Conservation (phyloP, 1,140 invertebrate genomes). For the Leucophenga varia region DNA sequence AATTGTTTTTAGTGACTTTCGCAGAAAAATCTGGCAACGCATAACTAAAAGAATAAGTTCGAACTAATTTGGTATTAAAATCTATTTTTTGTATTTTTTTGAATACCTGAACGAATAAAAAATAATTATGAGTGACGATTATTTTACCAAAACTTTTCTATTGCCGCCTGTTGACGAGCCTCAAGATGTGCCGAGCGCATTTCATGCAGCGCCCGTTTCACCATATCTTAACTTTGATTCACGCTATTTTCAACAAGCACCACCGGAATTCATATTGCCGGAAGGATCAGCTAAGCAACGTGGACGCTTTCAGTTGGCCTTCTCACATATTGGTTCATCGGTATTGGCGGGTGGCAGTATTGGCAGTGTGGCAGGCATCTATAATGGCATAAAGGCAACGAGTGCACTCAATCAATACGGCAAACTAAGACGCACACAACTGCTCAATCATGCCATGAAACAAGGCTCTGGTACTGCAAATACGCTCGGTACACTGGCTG, state of each 20-base stretch:
- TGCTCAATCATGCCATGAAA: constrained; percentile 90
- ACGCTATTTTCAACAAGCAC: constrained; percentile 71
- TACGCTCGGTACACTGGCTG: constrained; percentile 80
- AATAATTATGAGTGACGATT: constrained; percentile 33
- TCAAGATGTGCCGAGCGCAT: constrained; percentile 7
- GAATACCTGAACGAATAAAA: too few relatives aligned
- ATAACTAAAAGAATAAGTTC: too few relatives aligned
- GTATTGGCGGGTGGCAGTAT: constrained; percentile 77
- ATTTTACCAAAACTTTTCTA: constrained; percentile 27
- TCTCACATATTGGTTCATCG: constrained; percentile 86
- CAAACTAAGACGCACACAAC: constrained; percentile 83
- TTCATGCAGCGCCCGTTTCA: constrained; percentile 63
- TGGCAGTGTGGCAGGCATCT: constrained; percentile 78
- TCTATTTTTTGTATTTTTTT: too few relatives aligned
- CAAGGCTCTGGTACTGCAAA: constrained; percentile 83
- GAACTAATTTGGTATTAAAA: too few relatives aligned
- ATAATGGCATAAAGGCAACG: constrained; percentile 80
- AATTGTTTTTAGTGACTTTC: too few relatives aligned
- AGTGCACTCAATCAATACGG: constrained; percentile 77
- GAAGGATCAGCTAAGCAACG: constrained; percentile 74
- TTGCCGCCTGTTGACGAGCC: constrained; percentile 11
- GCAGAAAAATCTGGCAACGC: too few relatives aligned
- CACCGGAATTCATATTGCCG: constrained; percentile 89
- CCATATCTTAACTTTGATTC: constrained; percentile 91
- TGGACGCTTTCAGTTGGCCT: constrained; percentile 81